phyloP scores from a whole-genome alignment of 2,888 invertebrate species.

The Uloborus plumipes region DNA sequence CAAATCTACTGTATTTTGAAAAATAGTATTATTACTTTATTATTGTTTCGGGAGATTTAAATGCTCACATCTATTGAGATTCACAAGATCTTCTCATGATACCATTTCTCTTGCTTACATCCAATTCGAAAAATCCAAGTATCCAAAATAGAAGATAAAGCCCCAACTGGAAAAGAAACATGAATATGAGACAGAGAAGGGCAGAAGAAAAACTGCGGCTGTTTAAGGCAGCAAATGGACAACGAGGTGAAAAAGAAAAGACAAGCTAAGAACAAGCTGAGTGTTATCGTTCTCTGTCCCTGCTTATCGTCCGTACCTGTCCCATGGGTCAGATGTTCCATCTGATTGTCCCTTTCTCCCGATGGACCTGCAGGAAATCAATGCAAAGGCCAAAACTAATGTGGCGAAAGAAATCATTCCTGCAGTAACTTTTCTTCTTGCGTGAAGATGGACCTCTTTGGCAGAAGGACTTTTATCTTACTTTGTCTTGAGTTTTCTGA shows the following conservation, averaged over 20 bases:
- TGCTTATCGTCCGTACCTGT: slow-evolving; percentile 13
- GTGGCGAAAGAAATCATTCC: slow-evolving; percentile 6
- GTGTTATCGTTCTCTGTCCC: not conserved
- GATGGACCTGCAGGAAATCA: not conserved
- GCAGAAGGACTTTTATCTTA: no score
- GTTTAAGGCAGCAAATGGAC: slow-evolving; percentile 14
- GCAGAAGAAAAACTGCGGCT: not conserved
- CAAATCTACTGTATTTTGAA: no score
- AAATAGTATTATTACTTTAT: no score
- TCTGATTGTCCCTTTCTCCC: slow-evolving; percentile 17
- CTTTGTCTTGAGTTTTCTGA: no score
- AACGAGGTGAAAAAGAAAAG: no score
- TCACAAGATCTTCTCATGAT: no score
- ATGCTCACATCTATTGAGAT: no score
- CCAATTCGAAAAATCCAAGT: no score
- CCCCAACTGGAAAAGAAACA: not conserved
- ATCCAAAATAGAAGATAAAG: no score
- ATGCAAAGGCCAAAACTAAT: slow-evolving; percentile 17
- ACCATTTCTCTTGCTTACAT: no score
- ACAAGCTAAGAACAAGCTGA: no score
- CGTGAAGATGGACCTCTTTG: not conserved
- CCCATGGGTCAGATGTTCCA: slow-evolving; percentile 8
- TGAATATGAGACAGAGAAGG: not conserved
- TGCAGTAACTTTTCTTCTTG: not conserved
- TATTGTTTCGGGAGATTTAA: no score